Conservation (phyloP, 2,113 vertebrate genomes). For the Cyprinodon brontotheroides region DNA sequence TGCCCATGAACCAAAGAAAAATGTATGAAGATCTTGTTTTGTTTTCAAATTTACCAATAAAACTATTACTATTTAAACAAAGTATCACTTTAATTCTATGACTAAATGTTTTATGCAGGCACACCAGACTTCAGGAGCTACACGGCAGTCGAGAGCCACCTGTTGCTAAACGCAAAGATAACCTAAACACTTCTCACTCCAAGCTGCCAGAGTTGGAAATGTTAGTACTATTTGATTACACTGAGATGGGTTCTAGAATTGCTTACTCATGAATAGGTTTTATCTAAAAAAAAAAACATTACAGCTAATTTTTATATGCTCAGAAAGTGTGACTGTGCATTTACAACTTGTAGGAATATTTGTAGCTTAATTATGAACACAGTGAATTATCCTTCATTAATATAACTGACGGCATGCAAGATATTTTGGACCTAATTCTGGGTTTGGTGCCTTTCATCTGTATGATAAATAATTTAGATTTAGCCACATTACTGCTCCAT, state of each 20-base stretch:
- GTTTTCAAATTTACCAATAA: background rate
- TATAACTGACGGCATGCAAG: too few relatives aligned
- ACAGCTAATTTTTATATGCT: slow-evolving; percentile 7
- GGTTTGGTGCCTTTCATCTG: too few relatives aligned
- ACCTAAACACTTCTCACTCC: slow-evolving; percentile 79
- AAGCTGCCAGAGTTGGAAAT: slow-evolving; percentile 85
- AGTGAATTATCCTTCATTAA: too few relatives aligned
- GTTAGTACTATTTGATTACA: slow-evolving; percentile 72
- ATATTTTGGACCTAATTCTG: too few relatives aligned
- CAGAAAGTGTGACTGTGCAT: background rate
- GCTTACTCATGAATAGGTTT: slow-evolving; percentile 16
- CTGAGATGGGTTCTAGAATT: background rate
- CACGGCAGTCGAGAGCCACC: slow-evolving; percentile 80
- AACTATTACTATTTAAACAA: background rate
- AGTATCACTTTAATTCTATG: background rate
- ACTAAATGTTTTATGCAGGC: slow-evolving; percentile 69
- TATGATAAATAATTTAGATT: too few relatives aligned
- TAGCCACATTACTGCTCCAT: too few relatives aligned
- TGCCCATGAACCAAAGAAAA: slow-evolving; percentile 84
- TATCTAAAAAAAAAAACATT: slow-evolving; percentile 36
- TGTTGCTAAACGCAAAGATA: slow-evolving; percentile 76
- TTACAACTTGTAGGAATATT: too few relatives aligned
- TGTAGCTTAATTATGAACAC: too few relatives aligned
- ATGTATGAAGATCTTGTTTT: slow-evolving; percentile 70
- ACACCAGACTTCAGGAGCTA: slow-evolving; percentile 83